Conservation (phyloP, 2,888 invertebrate species). For the Euproctis similis region DNA sequence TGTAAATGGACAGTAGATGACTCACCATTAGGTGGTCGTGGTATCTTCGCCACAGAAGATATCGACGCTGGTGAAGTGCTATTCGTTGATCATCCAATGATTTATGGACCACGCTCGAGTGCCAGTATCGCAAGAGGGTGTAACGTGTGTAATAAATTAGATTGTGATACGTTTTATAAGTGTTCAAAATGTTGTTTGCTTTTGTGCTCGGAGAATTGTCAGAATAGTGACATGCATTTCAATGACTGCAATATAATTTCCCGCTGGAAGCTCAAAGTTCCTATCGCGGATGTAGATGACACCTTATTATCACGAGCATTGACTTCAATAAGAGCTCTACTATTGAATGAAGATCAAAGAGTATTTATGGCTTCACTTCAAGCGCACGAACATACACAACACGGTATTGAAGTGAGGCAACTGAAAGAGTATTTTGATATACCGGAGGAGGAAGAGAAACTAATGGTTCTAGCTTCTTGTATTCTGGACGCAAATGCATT, state of each 20-base stretch:
- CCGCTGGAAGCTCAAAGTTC: conserved; percentile 72
- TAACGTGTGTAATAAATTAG: conserved; percentile 77
- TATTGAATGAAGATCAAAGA: conserved; percentile 61
- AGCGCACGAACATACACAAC: conserved; percentile 68
- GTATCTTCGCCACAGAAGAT: conserved; percentile 81
- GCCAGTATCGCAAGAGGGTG: conserved; percentile 76
- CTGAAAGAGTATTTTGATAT: conserved; percentile 69
- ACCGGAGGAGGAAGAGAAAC: conserved; percentile 69
- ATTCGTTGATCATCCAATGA: conserved; percentile 81
- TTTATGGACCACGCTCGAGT: conserved; percentile 80
- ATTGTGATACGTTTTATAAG: conserved; percentile 48
- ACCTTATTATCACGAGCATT: conserved; percentile 48
- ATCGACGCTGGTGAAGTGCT: conserved; percentile 81
- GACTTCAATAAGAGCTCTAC: conserved; percentile 54
- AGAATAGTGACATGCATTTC: conserved; percentile 73
- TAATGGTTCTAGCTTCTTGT: conserved; percentile 76
- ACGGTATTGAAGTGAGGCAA: conserved; percentile 74
- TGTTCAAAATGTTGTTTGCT: conserved; percentile 82
- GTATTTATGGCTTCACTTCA: conserved; percentile 69
- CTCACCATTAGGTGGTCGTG: conserved; percentile 81
- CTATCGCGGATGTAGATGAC: conserved; percentile 52
- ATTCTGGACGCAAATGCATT: conserved; percentile 82
- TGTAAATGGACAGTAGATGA: conserved; percentile 76
- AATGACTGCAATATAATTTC: conserved; percentile 80
- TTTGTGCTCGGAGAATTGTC: conserved; percentile 80